phyloP scores from a whole-genome alignment of 2,888 invertebrate species.

The Criorhina ranunculi region DNA sequence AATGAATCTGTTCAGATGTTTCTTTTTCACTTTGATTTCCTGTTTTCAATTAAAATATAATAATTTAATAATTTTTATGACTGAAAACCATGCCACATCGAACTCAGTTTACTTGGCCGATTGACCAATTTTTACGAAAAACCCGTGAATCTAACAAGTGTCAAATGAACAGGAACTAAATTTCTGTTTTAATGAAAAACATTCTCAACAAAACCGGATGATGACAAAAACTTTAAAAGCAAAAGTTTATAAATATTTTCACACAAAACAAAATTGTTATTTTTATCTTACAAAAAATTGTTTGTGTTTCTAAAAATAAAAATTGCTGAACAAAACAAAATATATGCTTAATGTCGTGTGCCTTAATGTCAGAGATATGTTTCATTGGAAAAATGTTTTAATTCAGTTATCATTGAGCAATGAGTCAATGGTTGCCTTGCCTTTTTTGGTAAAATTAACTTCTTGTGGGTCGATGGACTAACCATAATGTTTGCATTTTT shows the following conservation, averaged over 20 bases:
- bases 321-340: neutral
- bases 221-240: slow-evolving; percentile 11
- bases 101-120: too few relatives aligned
- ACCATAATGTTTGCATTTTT: neutral
- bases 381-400: neutral
- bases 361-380: neutral
- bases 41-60: too few relatives aligned
- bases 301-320: slow-evolving; percentile 38
- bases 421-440: neutral
- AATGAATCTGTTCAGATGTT: too few relatives aligned
- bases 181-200: neutral
- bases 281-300: neutral
- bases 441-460: neutral
- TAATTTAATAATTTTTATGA: too few relatives aligned
- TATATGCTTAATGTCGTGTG: slow-evolving; percentile 20
- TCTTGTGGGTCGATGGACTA: neutral
- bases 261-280: neutral
- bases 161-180: neutral
- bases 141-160: slow-evolving; percentile 18
- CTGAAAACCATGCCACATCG: too few relatives aligned
- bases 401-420: neutral
- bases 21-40: too few relatives aligned
- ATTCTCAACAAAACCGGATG: neutral
- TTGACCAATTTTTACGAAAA: neutral
- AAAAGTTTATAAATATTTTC: slow-evolving; percentile 14